These are phyloP conservation scores for Eristalinus sepulchralis DNA, from an alignment of 2,888 invertebrate species.

Conservation along the genomic window DNA sequence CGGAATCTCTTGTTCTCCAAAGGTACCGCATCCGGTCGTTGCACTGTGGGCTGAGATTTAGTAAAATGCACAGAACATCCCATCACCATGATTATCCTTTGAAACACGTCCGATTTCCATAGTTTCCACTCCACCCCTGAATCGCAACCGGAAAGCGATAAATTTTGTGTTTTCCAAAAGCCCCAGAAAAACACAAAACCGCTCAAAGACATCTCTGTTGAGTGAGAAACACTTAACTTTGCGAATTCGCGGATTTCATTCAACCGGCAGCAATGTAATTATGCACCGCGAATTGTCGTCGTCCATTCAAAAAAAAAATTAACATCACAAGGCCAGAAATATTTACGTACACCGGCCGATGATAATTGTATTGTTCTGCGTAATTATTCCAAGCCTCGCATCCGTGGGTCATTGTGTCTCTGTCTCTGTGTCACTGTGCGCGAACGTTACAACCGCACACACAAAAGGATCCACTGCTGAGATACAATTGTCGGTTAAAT, in stretches of 20 bases:
- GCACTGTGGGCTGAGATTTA: too few species aligned
- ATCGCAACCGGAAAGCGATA: neutral
- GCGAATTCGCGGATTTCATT: neutral
- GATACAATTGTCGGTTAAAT: slow-evolving; percentile 17
- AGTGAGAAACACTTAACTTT: neutral
- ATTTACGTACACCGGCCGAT: neutral
- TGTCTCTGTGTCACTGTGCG: too few species aligned
- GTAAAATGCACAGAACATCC: neutral
- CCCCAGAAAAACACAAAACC: too few species aligned
- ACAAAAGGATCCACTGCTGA: neutral
- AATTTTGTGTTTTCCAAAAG: neutral
- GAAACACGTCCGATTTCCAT: neutral
- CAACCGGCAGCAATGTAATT: neutral
- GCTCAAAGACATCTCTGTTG: neutral
- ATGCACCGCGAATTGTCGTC: neutral
- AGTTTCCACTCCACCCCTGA: neutral
- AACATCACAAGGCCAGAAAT: neutral
- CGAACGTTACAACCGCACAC: neutral
- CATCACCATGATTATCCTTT: neutral
- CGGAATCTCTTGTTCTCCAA: neutral
- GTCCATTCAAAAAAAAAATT: neutral
- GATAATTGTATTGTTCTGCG: neutral
- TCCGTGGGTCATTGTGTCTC: neutral
- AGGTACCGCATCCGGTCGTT: neutral
- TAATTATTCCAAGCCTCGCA: neutral